Evolutionary conservation across 2,888 invertebrate species (phyloP).

Genomic region (Hydrotaea diabolus): DNA sequence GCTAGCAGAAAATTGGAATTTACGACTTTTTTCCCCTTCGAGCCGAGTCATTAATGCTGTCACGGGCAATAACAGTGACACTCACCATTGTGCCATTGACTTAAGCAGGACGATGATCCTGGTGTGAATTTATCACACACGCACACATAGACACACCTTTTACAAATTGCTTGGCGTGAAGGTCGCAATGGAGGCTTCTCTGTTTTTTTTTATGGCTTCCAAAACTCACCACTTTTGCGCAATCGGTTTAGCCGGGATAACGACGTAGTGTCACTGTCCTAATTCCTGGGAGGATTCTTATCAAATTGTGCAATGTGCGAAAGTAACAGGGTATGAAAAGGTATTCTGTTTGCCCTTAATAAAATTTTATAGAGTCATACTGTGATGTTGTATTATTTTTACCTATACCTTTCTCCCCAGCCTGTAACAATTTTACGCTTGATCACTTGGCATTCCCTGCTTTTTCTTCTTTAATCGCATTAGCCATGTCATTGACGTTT

Average conservation of each 20-base stretch:
- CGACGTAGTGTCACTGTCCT: too few relatives aligned
- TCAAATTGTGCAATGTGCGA: too few relatives aligned
- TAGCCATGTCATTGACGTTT: neutral
- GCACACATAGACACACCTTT: neutral
- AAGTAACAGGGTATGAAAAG: too few relatives aligned
- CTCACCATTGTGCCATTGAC: too few relatives aligned
- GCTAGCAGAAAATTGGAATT: neutral
- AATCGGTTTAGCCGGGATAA: neutral
- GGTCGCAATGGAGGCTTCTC: too few relatives aligned
- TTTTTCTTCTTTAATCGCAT: neutral
- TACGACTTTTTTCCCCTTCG: neutral
- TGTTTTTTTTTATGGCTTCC: neutral
- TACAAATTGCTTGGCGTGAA: neutral
- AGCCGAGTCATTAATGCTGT: neutral
- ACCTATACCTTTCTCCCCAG: too few relatives aligned
- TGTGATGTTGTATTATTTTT: neutral
- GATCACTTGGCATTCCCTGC: neutral
- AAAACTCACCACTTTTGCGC: constrained; percentile 12
- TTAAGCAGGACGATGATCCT: neutral
- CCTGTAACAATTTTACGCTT: neutral
- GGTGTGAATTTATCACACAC: neutral
- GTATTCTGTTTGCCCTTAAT: too few relatives aligned
- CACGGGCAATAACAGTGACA: neutral
- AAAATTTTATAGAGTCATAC: neutral
- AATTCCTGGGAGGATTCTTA: too few relatives aligned